phyloP scores from a whole-genome alignment of 1,140 invertebrate genomes.

The Thalassaphorura encarpata region DNA sequence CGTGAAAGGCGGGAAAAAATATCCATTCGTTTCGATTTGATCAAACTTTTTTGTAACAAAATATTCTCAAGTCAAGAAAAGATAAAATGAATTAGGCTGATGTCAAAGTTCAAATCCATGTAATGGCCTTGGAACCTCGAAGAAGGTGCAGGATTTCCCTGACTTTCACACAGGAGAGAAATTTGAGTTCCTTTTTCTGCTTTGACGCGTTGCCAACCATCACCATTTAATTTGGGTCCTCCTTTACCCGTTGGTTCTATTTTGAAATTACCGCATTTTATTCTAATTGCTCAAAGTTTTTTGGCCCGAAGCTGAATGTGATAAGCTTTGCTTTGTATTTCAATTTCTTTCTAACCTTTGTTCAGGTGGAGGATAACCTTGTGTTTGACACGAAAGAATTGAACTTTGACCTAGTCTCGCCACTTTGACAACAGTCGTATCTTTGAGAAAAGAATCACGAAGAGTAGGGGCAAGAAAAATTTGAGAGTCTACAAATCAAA shows the following conservation, averaged over 20 bases:
- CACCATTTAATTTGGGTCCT: constrained; percentile 47
- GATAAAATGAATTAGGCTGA: constrained; percentile 13
- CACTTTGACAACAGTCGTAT: constrained; percentile 31
- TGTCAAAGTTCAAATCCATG: constrained; percentile 21
- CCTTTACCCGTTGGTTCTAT: constrained; percentile 42
- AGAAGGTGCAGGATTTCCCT: constrained; percentile 36
- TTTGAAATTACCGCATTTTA: too few relatives aligned
- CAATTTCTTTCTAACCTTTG: constrained; percentile 53
- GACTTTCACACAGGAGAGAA: constrained; percentile 42
- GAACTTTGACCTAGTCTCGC: constrained; percentile 9
- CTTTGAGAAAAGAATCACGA: constrained; percentile 24
- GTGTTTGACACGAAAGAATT: constrained; percentile 44
- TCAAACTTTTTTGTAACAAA: too few relatives aligned
- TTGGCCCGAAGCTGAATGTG: too few relatives aligned
- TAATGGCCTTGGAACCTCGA: constrained; percentile 36
- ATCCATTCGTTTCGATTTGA: too few relatives aligned
- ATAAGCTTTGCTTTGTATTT: too few relatives aligned
- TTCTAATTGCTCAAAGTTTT: too few relatives aligned
- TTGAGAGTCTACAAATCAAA: constrained; percentile 17
- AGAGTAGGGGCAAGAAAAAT: constrained; percentile 20
- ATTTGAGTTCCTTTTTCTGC: constrained; percentile 11
- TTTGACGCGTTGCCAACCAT: constrained; percentile 30
- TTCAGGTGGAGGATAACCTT: constrained; percentile 49
- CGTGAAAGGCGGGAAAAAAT: too few relatives aligned
- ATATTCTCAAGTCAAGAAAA: neutral